Evolutionary conservation across 2,797 vertebrate genomes (phyloP).

Genomic region (Eidolon dupreanum): DNA sequence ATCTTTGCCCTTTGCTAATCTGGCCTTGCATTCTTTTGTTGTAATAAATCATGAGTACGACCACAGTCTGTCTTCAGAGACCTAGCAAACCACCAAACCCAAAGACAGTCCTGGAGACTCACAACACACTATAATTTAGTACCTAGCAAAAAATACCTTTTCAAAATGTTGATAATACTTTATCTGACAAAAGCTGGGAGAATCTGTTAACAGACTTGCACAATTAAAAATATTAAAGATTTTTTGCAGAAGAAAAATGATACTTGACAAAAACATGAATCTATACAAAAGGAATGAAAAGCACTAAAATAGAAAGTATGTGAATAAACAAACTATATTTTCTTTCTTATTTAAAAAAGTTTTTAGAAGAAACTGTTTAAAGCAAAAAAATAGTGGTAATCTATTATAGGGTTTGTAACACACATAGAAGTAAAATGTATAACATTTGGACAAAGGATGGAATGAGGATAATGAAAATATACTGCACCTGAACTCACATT

Average conservation of each 20-base stretch:
- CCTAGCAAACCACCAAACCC: background rate
- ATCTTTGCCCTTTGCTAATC: background rate
- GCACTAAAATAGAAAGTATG: background rate
- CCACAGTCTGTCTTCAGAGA: background rate
- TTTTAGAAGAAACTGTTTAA: background rate
- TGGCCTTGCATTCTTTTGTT: background rate
- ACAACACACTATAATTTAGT: background rate
- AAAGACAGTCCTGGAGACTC: background rate
- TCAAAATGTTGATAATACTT: background rate
- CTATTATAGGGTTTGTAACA: background rate
- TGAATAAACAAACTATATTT: background rate
- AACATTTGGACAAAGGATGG: background rate
- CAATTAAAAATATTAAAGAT: background rate
- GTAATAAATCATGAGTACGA: background rate
- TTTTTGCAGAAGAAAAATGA: slow-evolving; percentile 12
- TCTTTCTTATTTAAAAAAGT: background rate
- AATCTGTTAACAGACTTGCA: background rate
- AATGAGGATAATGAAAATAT: background rate
- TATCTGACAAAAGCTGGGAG: background rate
- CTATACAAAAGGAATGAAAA: background rate
- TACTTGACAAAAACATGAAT: background rate
- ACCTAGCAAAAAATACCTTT: background rate
- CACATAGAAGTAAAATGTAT: slow-evolving; percentile 17
- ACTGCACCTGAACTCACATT: background rate
- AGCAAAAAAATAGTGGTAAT: background rate